These are phyloP conservation scores for Acrossocheilus wenchowensis DNA, from an alignment of 2,797 vertebrate species.

Conservation along the genomic window DNA sequence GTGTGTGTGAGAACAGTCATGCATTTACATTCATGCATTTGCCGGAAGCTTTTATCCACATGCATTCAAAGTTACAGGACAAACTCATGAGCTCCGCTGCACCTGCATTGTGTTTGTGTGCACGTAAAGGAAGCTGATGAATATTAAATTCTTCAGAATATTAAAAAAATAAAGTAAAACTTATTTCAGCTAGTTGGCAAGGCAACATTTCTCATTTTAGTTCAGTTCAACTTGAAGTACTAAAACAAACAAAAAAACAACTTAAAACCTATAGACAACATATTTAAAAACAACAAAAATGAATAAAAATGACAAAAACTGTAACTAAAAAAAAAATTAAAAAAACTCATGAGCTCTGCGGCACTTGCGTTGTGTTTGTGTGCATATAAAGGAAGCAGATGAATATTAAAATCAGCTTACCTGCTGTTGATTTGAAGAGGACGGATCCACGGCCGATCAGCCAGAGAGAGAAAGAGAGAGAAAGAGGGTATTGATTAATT, in stretches of 20 bases:
- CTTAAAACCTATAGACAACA: too few species aligned
- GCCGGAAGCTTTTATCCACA: background rate
- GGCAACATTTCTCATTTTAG: too few species aligned
- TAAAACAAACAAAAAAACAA: too few species aligned
- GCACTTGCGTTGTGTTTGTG: background rate
- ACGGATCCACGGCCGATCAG: conserved; percentile 8
- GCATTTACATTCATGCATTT: background rate
- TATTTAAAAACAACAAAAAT: too few species aligned
- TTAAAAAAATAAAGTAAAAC: too few species aligned
- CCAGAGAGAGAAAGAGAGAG: conserved; percentile 33
- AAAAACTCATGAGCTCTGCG: background rate
- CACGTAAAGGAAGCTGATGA: conserved; percentile 8
- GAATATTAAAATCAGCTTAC: conserved; percentile 60
- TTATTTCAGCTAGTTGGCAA: too few species aligned
- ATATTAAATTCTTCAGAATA: conserved; percentile 33
- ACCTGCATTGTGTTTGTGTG: conserved; percentile 9
- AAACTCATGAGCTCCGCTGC: background rate
- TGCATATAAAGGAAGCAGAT: conserved; percentile 3
- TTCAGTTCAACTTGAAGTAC: too few species aligned
- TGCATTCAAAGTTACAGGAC: background rate
- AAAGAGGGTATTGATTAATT: conserved; percentile 61
- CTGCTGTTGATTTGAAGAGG: conserved; percentile 60
- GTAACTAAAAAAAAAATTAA: too few species aligned
- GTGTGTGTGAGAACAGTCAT: background rate
- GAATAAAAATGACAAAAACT: too few species aligned